phyloP scores from a whole-genome alignment of 2,113 vertebrate genomes.

The Gnathonemus longibarbis region DNA sequence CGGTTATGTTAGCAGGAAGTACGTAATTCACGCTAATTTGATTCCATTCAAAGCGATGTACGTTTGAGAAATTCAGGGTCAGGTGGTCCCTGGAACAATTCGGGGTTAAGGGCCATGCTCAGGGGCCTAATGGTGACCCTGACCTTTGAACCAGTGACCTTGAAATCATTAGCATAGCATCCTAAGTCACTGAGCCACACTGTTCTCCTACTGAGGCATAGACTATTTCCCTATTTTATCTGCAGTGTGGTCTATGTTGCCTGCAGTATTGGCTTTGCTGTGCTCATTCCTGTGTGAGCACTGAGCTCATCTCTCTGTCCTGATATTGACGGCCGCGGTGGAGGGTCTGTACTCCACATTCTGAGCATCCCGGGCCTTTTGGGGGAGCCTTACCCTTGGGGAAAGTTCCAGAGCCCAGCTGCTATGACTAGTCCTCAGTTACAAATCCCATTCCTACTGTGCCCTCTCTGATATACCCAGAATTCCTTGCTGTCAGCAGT shows the following conservation, averaged over 20 bases:
- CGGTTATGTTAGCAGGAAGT: not conserved
- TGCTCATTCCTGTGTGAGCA: not conserved
- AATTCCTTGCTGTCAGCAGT: not conserved
- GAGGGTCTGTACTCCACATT: not conserved
- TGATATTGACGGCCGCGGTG: not conserved
- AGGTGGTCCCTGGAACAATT: not conserved
- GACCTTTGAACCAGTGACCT: not conserved
- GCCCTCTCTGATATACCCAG: not conserved
- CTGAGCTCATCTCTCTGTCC: not conserved
- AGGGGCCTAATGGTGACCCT: not conserved
- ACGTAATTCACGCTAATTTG: not conserved
- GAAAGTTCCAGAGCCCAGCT: not conserved
- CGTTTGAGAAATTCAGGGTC: not conserved
- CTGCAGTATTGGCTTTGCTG: not conserved
- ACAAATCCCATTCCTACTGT: not conserved
- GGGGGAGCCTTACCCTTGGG: not conserved
- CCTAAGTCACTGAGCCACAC: not conserved
- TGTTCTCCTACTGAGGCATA: not conserved
- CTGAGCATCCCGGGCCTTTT: not conserved
- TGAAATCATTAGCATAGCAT: not conserved
- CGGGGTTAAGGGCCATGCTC: not conserved
- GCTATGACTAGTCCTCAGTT: not conserved
- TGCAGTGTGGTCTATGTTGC: not conserved
- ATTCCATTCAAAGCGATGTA: not conserved
- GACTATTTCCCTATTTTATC: not conserved